Conservation (phyloP, 2,113 vertebrate species). For the Phyllostomus discolor region DNA sequence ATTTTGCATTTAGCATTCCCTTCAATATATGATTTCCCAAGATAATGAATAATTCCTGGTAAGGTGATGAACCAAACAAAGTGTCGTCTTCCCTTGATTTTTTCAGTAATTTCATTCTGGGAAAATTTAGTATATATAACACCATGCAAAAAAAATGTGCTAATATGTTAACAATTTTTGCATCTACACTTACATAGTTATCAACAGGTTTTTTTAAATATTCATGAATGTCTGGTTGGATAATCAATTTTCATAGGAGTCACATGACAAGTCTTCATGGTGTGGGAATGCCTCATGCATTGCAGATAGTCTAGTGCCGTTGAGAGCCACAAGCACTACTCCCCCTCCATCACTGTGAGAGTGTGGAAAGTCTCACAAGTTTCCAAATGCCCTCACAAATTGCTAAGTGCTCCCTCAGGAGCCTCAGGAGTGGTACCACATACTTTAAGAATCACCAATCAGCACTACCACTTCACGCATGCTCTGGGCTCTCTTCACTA, state of each 20-base stretch:
- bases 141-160: background rate
- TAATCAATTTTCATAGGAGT: background rate
- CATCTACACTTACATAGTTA: background rate
- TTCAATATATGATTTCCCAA: background rate
- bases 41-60: conserved; percentile 10
- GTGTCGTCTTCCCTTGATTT: conserved; percentile 9
- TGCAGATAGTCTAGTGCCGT: background rate
- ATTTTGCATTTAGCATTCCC: background rate
- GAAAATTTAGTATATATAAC: background rate
- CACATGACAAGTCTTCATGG: background rate
- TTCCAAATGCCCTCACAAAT: background rate
- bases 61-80: background rate
- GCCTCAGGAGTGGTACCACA: background rate
- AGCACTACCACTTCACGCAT: background rate
- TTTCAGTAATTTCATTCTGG: background rate
- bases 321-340: background rate
- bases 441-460: background rate
- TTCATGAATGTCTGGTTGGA: background rate
- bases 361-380: background rate
- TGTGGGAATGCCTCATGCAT: background rate
- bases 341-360: background rate
- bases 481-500: background rate
- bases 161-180: background rate
- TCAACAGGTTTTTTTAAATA: background rate
- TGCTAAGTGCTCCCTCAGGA: background rate